Evolutionary conservation across 2,113 vertebrate genomes (phyloP).

Genomic region (Hippolais icterina): DNA sequence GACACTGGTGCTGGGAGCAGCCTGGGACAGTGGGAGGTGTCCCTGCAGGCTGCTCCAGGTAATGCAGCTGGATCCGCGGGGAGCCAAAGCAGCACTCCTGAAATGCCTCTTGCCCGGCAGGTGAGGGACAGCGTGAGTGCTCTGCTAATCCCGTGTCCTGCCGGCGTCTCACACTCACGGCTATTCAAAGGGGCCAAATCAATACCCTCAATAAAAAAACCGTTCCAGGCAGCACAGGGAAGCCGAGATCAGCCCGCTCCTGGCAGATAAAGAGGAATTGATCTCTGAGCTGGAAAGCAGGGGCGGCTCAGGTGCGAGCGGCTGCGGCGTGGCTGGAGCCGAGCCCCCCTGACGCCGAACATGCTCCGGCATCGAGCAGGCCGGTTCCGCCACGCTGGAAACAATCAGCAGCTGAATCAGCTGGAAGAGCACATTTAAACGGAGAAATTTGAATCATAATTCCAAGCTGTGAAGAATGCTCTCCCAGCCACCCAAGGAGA

Average conservation of each 20-base stretch:
- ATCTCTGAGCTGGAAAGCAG: not conserved
- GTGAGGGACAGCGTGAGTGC: not conserved
- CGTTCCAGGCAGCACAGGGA: not conserved
- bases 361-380: not conserved
- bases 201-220: not conserved
- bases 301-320: not conserved
- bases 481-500: constrained; percentile 31
- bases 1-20: not conserved
- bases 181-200: not conserved
- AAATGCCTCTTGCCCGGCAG: rapidly evolving
- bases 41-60: not conserved
- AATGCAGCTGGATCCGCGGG: rapidly evolving
- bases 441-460: constrained; percentile 62
- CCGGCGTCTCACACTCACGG: not conserved
- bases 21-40: not conserved
- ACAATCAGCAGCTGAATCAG: constrained; percentile 56
- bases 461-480: constrained; percentile 39
- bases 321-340: rapidly evolving
- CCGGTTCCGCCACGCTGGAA: not conserved
- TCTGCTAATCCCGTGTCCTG: not conserved
- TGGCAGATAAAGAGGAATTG: constrained; percentile 8
- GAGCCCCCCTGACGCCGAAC: not conserved
- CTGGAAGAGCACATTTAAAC: constrained; percentile 22
- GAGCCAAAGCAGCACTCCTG: not conserved
- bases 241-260: not conserved